phyloP scores from a whole-genome alignment of 2,113 vertebrate species.

The Corythaixoides concolor region DNA sequence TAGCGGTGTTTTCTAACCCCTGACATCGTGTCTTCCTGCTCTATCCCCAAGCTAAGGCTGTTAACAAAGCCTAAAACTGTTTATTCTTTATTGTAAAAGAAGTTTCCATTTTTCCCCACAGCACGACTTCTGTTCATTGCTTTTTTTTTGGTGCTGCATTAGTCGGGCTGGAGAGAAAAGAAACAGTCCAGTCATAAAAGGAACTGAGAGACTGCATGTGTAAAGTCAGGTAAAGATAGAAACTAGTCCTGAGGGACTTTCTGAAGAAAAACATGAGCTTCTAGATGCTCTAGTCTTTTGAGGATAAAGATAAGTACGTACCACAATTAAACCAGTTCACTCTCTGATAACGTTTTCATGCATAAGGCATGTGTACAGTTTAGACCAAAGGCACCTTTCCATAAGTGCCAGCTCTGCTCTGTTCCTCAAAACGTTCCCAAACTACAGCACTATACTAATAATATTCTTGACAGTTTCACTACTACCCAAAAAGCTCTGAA shows the following conservation, averaged over 20 bases:
- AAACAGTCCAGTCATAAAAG: not conserved
- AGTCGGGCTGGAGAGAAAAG: not conserved
- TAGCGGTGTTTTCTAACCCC: not conserved
- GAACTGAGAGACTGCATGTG: not conserved
- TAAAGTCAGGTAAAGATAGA: not conserved
- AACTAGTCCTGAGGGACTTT: conserved; percentile 5
- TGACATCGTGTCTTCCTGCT: not conserved
- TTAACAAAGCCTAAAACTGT: not conserved
- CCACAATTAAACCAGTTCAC: not conserved
- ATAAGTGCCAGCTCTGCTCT: not conserved
- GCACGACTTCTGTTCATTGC: not conserved
- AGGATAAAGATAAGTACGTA: not conserved
- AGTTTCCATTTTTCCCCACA: not conserved
- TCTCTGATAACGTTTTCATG: not conserved
- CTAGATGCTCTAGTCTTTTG: not conserved
- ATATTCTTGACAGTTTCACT: not conserved
- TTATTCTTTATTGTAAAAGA: not conserved
- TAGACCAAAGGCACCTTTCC: not conserved
- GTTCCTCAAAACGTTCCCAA: not conserved
- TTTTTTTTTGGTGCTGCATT: not conserved
- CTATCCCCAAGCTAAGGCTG: not conserved
- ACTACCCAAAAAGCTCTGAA: not conserved
- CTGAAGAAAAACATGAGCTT: not conserved
- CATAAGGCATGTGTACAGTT: not conserved
- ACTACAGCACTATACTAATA: not conserved